phyloP scores from a whole-genome alignment of 2,888 invertebrate species.

The Ctenicera cuprea region DNA sequence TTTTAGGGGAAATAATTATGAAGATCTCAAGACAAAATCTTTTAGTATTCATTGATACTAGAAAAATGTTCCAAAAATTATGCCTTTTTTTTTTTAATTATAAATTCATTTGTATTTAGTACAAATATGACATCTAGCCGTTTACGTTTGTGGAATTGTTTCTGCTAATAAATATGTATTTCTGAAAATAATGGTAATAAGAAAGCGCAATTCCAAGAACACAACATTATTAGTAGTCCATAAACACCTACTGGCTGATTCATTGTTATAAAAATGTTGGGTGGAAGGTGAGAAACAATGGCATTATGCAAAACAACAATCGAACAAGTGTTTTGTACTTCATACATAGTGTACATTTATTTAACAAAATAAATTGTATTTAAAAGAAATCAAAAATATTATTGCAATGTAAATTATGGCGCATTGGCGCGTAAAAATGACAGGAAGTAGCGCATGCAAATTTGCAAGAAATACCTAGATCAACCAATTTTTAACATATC shows the following conservation, averaged over 20 bases:
- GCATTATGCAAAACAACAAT: slow-evolving; percentile 22
- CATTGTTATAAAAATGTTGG: slow-evolving; percentile 13
- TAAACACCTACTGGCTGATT: slow-evolving; percentile 13
- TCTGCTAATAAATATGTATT: too few species aligned
- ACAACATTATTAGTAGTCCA: slow-evolving; percentile 18
- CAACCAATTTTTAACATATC: too few species aligned
- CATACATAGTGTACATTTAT: neutral
- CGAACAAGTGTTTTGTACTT: neutral
- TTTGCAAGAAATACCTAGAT: too few species aligned
- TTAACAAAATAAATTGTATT: neutral
- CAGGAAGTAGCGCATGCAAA: too few species aligned
- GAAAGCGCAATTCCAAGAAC: neutral
- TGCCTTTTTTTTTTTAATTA: too few species aligned
- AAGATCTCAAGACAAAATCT: too few species aligned
- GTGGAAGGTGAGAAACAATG: slow-evolving; percentile 19
- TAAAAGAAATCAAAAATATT: slow-evolving; percentile 3
- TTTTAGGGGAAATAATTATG: too few species aligned
- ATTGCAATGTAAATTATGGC: neutral
- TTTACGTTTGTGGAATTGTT: too few species aligned
- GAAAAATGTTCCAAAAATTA: too few species aligned
- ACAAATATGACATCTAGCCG: too few species aligned
- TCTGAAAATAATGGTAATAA: neutral
- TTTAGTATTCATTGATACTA: too few species aligned
- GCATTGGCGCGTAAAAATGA: neutral
- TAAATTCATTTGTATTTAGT: too few species aligned